Evolutionary conservation across 2,113 vertebrate species (phyloP), one percentile per base, ranked within the genome.

Genomic region (Dipodomys ordii): DNA sequence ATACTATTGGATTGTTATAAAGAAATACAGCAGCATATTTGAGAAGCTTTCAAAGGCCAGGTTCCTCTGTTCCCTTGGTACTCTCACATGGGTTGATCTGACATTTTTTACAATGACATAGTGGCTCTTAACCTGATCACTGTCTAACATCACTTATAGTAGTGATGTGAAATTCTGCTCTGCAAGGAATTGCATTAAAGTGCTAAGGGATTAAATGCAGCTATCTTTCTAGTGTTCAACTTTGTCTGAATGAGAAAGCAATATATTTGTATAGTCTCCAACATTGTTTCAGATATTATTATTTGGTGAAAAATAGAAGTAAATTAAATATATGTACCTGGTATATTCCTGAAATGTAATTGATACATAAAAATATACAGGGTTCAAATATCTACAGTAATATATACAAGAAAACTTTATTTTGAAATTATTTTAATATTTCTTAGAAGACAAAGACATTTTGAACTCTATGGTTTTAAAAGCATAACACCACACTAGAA

Each of bases 141-240:
- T 30, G 94, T 27, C 68, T 95, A 91, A 81, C 10, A 95, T 69
- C n/a, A 65, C 44, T 88, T 87, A 67, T 69, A 78, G 30, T 18
- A 85, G 25, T 88, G 30, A 83, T 88, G 19, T 74, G 30, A 89
- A 57, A 39, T 46, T 77, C 18, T 77, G 74, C 1, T 83, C 18
- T 96, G 13, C 11, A 95, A 73, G 5, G 16, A 91, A 71, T 81
- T 92, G 18, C 0, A 69, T 92, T 95, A 77, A 95, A 88, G 30
- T 49, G 1, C 11, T 87, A 67, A 46, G 25, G 19, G 35, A 88
- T 87, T 83, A 30, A 90, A 92, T 79, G 0, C 2, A 91, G 19
- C 91, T 94, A 0, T 88, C 13, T 19, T 87, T 86, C 96, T 87
- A 80, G 5, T 13, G 78, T 94, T 96, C 18, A 88, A 83, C n/a